Percentiles rank a stretch among this genome's conserved stretches.
Evolutionary conservation across 2,797 vertebrate species (phyloP).

Genomic region (Parotocinclus haroldoi): DNA sequence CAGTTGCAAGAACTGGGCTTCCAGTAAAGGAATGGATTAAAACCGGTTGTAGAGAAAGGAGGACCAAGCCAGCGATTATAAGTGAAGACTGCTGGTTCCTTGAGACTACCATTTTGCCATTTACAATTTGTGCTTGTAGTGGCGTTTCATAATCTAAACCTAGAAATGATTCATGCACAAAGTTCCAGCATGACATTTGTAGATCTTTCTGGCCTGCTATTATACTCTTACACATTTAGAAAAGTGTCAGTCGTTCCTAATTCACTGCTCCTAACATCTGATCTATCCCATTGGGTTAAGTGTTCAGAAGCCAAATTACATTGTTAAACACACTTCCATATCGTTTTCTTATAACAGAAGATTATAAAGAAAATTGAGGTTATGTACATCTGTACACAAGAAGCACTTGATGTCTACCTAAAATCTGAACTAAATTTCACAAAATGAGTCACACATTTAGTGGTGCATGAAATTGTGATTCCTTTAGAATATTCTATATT

Average conservation of each 20-base stretch:
- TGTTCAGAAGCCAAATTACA: slow-evolving; percentile 28
- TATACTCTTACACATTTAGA: neutral
- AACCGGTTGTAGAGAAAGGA: slow-evolving; percentile 28
- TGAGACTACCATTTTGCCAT: neutral
- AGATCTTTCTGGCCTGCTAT: slow-evolving; percentile 7
- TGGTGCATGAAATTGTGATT: no score
- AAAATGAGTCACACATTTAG: no score
- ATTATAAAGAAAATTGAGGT: slow-evolving; percentile 10
- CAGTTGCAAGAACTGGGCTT: slow-evolving; percentile 17
- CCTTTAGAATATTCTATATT: no score
- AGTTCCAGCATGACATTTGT: slow-evolving; percentile 18
- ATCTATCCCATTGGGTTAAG: slow-evolving; percentile 12
- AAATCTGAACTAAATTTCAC: slow-evolving; percentile 12
- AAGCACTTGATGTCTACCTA: slow-evolving; percentile 20
- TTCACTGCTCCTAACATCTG: slow-evolving; percentile 11
- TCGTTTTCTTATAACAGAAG: neutral
- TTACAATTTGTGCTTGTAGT: slow-evolving; percentile 33
- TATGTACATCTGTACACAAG: slow-evolving; percentile 38
- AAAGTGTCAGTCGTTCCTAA: slow-evolving; percentile 7
- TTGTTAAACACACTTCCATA: slow-evolving; percentile 23
- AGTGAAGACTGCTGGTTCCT: no score
- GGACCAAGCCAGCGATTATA: neutral
- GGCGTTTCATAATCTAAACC: slow-evolving; percentile 21
- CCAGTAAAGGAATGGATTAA: slow-evolving; percentile 22
- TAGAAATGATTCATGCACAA: slow-evolving; percentile 10